phyloP scores from a whole-genome alignment of 2,797 vertebrate genomes.

The Eutrigla gurnardus region DNA sequence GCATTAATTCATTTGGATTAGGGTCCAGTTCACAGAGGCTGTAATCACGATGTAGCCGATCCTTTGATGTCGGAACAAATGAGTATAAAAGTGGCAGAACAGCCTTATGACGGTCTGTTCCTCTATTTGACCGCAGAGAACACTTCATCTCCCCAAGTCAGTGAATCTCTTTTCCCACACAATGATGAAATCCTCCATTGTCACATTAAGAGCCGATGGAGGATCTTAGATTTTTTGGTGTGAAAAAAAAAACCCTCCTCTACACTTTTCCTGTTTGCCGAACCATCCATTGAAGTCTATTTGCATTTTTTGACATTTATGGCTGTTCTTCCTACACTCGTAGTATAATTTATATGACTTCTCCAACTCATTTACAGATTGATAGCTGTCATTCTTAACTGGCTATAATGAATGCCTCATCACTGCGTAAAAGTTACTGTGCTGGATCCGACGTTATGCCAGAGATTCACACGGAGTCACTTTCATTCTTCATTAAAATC shows the following conservation, averaged over 20 bases:
- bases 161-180: constrained; percentile 54
- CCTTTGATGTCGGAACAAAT: constrained; percentile 76
- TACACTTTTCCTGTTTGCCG: constrained; percentile 31
- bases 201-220: constrained; percentile 56
- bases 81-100: constrained; percentile 56
- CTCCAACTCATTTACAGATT: constrained; percentile 79
- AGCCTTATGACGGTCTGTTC: constrained; percentile 59
- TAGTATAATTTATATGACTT: constrained; percentile 74
- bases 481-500: constrained; percentile 80
- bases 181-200: constrained; percentile 68
- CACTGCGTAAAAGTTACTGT: constrained; percentile 65
- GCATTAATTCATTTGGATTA: constrained; percentile 70
- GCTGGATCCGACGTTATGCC: constrained; percentile 58
- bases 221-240: constrained; percentile 45
- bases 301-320: constrained; percentile 81
- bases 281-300: constrained; percentile 68
- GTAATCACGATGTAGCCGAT: constrained; percentile 56
- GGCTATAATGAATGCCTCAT: constrained; percentile 78
- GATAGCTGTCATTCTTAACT: constrained; percentile 83
- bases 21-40: constrained; percentile 60
- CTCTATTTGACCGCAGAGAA: constrained; percentile 48
- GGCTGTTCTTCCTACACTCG: constrained; percentile 55
- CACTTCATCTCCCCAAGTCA: constrained; percentile 55
- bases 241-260: constrained; percentile 13
- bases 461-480: constrained; percentile 52